Evolutionary conservation across 2,888 invertebrate genomes (phyloP), one percentile per base, ranked within the genome.

Genomic region (Colletes collaris): DNA sequence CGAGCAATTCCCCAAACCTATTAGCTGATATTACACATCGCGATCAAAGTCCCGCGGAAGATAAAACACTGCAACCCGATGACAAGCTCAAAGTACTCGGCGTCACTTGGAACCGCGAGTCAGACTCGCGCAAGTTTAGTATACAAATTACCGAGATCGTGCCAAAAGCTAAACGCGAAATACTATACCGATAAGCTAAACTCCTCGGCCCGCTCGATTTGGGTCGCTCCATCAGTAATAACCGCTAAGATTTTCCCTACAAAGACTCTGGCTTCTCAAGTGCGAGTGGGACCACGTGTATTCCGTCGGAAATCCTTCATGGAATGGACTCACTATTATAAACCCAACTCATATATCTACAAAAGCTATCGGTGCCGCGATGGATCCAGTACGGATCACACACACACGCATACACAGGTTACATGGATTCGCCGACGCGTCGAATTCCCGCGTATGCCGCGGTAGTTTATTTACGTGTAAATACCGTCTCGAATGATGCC

Each of bases 351-450:
- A 4, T 40, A n/a, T 40, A 40, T 6, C 40, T 40, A 6, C 40
- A 4, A 3, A 4, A 40, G 6, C 3, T 40, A 40, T 4, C 40
- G 40, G n/a, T 40, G 56, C 19, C 3, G 27, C 27, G 0, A 11
- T 35, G 5, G 27, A 40, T n/a, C n/a, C n/a, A n/a, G n/a, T n/a
- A n/a, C n/a, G n/a, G n/a, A n/a, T n/a, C n/a, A n/a, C n/a, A n/a
- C n/a, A n/a, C 5, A 40, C n/a, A n/a, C n/a, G n/a, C n/a, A n/a
- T n/a, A n/a, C n/a, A 56, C 1, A 37, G 52, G n/a, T 6, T 64
- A 10, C 53, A 64, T 13, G 66, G 66, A 4, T 66, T 56, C 16
- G 16, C 55, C 6, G 66, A 66, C 44, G 66, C 66, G 3, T 44
- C 40, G 16, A n/a, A n/a, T n/a, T 2, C 10, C 1, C n/a, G n/a